A percentile compares a stretch with the other conserved stretches of the same genome.
These are phyloP conservation scores for Poeciliopsis gracilis DNA, from an alignment of 2,797 vertebrate species.

Conservation along the genomic window DNA sequence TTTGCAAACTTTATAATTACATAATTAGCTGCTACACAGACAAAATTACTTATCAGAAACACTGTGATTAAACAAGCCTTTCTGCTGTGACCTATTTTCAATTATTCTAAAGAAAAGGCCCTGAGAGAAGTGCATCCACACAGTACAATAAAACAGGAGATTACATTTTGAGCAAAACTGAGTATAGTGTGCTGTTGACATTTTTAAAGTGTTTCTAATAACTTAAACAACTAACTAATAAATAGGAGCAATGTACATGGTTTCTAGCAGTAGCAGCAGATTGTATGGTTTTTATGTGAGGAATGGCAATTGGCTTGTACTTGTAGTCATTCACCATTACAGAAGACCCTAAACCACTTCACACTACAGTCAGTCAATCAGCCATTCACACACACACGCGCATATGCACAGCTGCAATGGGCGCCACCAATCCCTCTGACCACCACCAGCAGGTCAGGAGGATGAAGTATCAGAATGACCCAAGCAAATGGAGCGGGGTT, in stretches of 20 bases:
- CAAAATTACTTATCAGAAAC: neutral
- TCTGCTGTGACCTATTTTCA: neutral
- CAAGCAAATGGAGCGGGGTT: too few species aligned
- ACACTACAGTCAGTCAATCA: too few species aligned
- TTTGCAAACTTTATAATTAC: neutral
- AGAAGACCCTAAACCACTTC: too few species aligned
- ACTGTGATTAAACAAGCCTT: neutral
- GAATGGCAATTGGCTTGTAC: too few species aligned
- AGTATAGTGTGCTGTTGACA: neutral
- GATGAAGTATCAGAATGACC: too few species aligned
- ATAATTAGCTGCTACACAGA: neutral
- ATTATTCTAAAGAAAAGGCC: neutral
- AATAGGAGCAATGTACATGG: neutral
- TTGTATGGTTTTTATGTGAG: too few species aligned
- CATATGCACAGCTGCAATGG: too few species aligned
- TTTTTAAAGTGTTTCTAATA: neutral
- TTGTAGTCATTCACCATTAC: too few species aligned
- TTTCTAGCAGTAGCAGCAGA: neutral
- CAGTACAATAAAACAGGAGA: neutral
- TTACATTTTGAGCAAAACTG: neutral
- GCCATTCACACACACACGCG: too few species aligned
- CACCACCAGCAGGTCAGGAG: too few species aligned
- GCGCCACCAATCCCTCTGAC: too few species aligned
- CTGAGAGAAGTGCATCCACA: neutral
- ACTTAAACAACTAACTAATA: too few species aligned